Percentiles rank a stretch among this genome's conserved stretches.
phyloP scores from a whole-genome alignment of 2,797 vertebrate species.

The Falco rusticolus region DNA sequence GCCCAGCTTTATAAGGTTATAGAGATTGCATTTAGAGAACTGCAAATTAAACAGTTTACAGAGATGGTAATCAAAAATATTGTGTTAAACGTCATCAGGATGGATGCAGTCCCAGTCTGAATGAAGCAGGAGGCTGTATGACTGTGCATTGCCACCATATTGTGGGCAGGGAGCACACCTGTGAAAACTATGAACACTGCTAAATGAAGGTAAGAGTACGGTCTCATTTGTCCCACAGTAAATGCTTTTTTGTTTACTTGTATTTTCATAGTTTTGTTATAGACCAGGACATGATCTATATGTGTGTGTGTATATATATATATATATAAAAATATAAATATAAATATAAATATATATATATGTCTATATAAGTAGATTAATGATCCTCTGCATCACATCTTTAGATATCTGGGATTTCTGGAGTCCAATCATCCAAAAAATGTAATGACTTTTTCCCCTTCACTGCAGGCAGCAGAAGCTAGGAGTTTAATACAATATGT shows the following conservation, averaged over 20 bases:
- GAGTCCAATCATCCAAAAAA: background rate
- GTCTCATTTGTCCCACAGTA: background rate
- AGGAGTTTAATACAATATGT: background rate
- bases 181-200: background rate
- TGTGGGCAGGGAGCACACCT: background rate
- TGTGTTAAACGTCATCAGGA: background rate
- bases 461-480: background rate
- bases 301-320: too few species aligned
- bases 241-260: background rate
- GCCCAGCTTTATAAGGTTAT: background rate
- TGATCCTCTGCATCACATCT: background rate
- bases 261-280: background rate
- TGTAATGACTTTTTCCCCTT: background rate
- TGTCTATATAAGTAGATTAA: background rate
- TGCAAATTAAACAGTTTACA: background rate
- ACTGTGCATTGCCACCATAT: background rate
- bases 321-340: too few species aligned
- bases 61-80: background rate
- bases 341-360: too few species aligned
- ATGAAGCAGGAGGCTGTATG: background rate
- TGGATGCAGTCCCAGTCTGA: background rate
- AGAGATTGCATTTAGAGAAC: background rate
- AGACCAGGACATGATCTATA: background rate
- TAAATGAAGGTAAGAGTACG: background rate
- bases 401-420: background rate